phyloP scores from a whole-genome alignment of 2,888 invertebrate genomes.

The Gerris lacustris region DNA sequence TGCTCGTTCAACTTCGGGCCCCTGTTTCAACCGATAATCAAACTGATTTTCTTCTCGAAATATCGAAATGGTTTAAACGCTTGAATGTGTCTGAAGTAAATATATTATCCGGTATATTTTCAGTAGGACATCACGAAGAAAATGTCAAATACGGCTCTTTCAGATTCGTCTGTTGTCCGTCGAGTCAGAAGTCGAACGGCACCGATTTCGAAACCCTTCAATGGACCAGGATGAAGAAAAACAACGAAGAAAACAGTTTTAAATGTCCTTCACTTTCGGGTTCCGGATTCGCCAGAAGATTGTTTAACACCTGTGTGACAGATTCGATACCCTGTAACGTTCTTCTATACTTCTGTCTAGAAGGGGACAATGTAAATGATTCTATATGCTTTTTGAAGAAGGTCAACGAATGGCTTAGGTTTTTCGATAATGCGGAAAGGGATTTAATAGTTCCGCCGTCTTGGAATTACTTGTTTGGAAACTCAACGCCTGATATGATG shows the following conservation, averaged over 20 bases:
- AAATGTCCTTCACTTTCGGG: slow-evolving; percentile 22
- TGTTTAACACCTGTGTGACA: slow-evolving; percentile 19
- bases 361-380: slow-evolving; percentile 25
- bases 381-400: slow-evolving; percentile 16
- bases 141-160: slow-evolving; percentile 22
- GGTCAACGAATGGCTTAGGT: slow-evolving; percentile 20
- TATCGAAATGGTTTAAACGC: slow-evolving; percentile 20
- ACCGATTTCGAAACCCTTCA: slow-evolving; percentile 10
- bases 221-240: slow-evolving; percentile 22
- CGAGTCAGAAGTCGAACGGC: slow-evolving; percentile 9
- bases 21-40: slow-evolving; percentile 16
- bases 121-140: slow-evolving; percentile 23
- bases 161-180: slow-evolving; percentile 18
- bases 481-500: slow-evolving; percentile 20
- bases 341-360: slow-evolving; percentile 24
- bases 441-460: slow-evolving; percentile 23
- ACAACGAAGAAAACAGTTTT: slow-evolving; percentile 18
- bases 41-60: slow-evolving; percentile 18
- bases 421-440: slow-evolving; percentile 14
- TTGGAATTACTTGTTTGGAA: slow-evolving; percentile 26
- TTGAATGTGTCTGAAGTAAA: slow-evolving; percentile 19
- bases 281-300: slow-evolving; percentile 21
- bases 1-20: slow-evolving; percentile 25
- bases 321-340: slow-evolving; percentile 16
- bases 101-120: slow-evolving; percentile 25